These are phyloP conservation scores for Brachionus koreanus DNA, from an alignment of 1,140 invertebrate species.

Conservation along the genomic window DNA sequence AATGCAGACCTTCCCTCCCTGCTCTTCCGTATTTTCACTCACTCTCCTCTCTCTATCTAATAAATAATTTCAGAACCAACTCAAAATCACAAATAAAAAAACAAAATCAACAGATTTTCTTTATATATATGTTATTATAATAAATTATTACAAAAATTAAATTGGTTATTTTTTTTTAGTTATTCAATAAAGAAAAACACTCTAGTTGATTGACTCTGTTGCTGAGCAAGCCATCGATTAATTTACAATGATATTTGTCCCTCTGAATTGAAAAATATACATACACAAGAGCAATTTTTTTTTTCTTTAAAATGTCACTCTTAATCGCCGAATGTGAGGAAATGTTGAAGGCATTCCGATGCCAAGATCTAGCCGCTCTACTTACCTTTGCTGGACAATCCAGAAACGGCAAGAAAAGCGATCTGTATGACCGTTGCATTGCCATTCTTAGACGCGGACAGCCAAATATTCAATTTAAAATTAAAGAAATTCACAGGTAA, in stretches of 20 bases:
- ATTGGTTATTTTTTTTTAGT: background rate
- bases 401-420: slow-evolving; percentile 36
- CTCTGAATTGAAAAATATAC: background rate
- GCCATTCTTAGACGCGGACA: slow-evolving; percentile 12
- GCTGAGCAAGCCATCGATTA: slow-evolving; percentile 12
- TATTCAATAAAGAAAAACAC: background rate
- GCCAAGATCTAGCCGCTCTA: slow-evolving; percentile 17
- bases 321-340: slow-evolving; percentile 13
- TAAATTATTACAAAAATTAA: slow-evolving; percentile 26
- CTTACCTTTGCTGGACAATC: slow-evolving; percentile 34
- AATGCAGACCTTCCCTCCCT: slow-evolving; percentile 15
- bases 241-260: slow-evolving; percentile 4
- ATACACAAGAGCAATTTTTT: background rate
- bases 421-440: slow-evolving; percentile 22
- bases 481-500: slow-evolving; percentile 33
- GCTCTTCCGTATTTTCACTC: background rate
- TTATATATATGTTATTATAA: slow-evolving; percentile 9
- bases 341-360: slow-evolving; percentile 32
- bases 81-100: background rate
- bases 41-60: background rate
- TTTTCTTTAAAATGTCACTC: background rate
- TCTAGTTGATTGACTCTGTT: slow-evolving; percentile 18
- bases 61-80: slow-evolving; percentile 17
- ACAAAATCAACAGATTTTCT: background rate
- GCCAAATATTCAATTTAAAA: slow-evolving; percentile 40